Evolutionary conservation across 2,113 vertebrate genomes (phyloP), one percentile per base, ranked within the genome.

Genomic region (Colaptes auratus): DNA sequence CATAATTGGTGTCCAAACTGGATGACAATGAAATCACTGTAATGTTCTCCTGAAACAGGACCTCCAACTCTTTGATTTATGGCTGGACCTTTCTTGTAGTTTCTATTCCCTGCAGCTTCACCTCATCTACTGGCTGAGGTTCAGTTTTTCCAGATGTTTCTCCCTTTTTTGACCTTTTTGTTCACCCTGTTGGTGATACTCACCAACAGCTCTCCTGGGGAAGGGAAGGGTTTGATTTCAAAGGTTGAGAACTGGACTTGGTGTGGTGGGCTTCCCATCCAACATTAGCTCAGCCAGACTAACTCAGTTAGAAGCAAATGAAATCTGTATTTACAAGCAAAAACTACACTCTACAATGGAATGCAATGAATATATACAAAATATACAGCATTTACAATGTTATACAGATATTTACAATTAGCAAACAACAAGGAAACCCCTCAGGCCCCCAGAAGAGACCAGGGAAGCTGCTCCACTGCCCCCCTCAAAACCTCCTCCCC

Each of bases 1-100:
- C 1, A 0, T 61, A 46, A 30, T 3, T n/a, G 21, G 44, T 12
- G 5, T 71, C 77, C 2, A 2, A 84, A 71, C 6, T 25, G 7
- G 36, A 46, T 4, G 13, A 42, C 66, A 72, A 31, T 1, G 1
- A 69, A 61, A 56, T 36, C 78, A 12, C 18, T 56, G n/a, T n/a
- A 67, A 56, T 28, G 39, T 70, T 42, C 24, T 96, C 67, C 56
- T 71, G 31, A 55, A 75, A 77, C 48, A 11, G 33, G 52, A 10
- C 48, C 24, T 60, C 52, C 18, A 3, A 4, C 36, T 61, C n/a
- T 46, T 72, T 6, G 8, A 4, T 80, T 74, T 74, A 83, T 17
- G 16, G 31, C 39, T 79, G 23, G 55, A 53, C 21, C n/a, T 31
- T 25, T 80, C n/a, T 42, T 1, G 0, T 35, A 61, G 10, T 74